Conservation (phyloP, 2,797 vertebrate genomes). For the Rhodeus uyekii region DNA sequence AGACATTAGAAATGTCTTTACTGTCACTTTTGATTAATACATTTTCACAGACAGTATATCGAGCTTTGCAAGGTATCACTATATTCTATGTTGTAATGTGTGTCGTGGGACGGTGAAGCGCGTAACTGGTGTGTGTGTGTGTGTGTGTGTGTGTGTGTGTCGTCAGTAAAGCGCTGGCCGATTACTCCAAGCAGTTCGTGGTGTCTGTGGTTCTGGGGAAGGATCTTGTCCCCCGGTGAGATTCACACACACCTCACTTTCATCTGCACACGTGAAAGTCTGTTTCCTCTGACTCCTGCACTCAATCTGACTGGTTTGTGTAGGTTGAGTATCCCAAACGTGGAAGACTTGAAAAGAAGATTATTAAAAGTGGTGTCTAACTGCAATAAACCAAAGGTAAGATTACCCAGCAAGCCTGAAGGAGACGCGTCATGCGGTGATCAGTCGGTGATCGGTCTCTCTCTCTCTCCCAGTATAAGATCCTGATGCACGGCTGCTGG, state of each 20-base stretch:
- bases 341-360: conserved; percentile 92
- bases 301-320: conserved; percentile 13
- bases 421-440: too few relatives aligned
- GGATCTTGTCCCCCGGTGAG: conserved; percentile 93
- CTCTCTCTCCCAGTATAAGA: conserved; percentile 84
- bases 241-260: too few relatives aligned
- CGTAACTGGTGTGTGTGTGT: too few relatives aligned
- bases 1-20: too few relatives aligned
- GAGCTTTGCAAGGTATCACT: too few relatives aligned
- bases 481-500: conserved; percentile 91
- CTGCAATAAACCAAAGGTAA: conserved; percentile 93
- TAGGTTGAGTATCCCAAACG: conserved; percentile 93
- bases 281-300: background rate
- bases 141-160: too few relatives aligned
- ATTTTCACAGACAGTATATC: too few relatives aligned
- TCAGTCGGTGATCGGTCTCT: too few relatives aligned
- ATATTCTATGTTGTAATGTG: too few relatives aligned
- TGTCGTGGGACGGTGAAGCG: too few relatives aligned
- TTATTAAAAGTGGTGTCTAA: conserved; percentile 92
- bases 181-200: conserved; percentile 90
- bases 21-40: background rate
- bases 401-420: background rate
- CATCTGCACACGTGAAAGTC: too few relatives aligned
- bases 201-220: conserved; percentile 92
- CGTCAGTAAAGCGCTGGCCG: conserved; percentile 89